Conservation (phyloP, 2,888 invertebrate species). For the Euzetes globulus region DNA sequence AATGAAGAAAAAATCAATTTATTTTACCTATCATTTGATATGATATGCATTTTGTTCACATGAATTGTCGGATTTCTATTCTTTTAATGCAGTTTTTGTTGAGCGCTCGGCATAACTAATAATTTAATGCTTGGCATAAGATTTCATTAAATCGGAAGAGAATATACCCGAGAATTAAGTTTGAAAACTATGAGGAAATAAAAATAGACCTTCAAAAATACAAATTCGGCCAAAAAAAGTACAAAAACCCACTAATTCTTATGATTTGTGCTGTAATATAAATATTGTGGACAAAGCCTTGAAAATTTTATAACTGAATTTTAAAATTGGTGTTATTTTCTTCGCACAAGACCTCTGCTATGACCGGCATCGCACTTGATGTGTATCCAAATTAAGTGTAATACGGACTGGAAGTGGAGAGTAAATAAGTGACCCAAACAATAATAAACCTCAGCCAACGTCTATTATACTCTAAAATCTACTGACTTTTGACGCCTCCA, state of each 20-base stretch:
- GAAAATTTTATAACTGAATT: background rate
- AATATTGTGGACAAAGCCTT: background rate
- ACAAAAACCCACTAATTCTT: background rate
- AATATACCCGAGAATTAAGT: background rate
- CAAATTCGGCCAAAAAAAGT: too few species aligned
- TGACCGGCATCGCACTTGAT: constrained; percentile 1
- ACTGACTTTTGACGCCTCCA: background rate
- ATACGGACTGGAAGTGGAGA: background rate
- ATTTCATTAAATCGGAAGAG: background rate
- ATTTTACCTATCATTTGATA: background rate
- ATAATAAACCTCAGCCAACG: background rate
- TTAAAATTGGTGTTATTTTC: background rate
- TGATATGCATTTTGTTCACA: too few species aligned
- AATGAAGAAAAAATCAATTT: background rate
- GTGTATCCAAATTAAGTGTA: background rate
- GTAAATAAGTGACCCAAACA: background rate
- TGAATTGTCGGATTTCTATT: too few species aligned
- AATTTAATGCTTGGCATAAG: background rate
- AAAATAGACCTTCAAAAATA: background rate
- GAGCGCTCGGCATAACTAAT: background rate
- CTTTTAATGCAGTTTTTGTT: background rate
- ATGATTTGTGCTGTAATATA: background rate
- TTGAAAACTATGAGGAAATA: background rate
- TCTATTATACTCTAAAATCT: background rate
- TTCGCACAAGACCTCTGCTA: background rate